Evolutionary conservation across 2,113 vertebrate species (phyloP).

Genomic region (Ariopsis seemanni): DNA sequence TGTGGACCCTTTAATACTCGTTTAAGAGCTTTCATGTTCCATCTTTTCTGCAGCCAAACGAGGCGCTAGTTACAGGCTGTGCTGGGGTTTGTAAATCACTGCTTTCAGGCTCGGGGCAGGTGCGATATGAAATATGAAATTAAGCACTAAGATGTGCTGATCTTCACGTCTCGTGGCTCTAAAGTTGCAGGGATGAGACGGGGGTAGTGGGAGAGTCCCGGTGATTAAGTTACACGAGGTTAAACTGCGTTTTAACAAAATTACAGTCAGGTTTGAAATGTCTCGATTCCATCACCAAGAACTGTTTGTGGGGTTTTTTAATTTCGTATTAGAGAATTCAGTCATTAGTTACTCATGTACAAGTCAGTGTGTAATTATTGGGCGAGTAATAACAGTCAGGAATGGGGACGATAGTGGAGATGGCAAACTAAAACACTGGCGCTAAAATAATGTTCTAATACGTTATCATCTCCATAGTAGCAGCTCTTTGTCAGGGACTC

Average conservation of each 20-base stretch:
- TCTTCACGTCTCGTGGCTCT: slow-evolving; percentile 25
- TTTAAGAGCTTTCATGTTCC: slow-evolving; percentile 43
- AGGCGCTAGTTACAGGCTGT: slow-evolving; percentile 41
- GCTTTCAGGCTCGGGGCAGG: slow-evolving; percentile 37
- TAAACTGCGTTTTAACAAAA: not conserved
- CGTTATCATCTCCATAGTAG: not conserved
- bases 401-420: not conserved
- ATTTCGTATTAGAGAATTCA: not conserved
- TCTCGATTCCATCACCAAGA: not conserved
- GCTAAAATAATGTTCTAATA: not conserved
- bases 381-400: not conserved
- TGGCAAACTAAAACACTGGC: not conserved
- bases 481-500: not conserved
- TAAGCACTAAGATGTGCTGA: slow-evolving; percentile 39
- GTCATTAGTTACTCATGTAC: not conserved
- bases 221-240: not conserved
- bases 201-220: slow-evolving; percentile 3
- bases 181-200: slow-evolving; percentile 5
- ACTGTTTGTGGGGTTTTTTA: not conserved
- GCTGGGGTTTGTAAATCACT: slow-evolving; percentile 30
- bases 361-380: not conserved
- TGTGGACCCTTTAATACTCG: slow-evolving; percentile 45
- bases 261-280: not conserved
- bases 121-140: slow-evolving; percentile 45
- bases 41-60: slow-evolving; percentile 43